Evolutionary conservation across 2,888 invertebrate genomes (phyloP).

Genomic region (Halictus ligatus): DNA sequence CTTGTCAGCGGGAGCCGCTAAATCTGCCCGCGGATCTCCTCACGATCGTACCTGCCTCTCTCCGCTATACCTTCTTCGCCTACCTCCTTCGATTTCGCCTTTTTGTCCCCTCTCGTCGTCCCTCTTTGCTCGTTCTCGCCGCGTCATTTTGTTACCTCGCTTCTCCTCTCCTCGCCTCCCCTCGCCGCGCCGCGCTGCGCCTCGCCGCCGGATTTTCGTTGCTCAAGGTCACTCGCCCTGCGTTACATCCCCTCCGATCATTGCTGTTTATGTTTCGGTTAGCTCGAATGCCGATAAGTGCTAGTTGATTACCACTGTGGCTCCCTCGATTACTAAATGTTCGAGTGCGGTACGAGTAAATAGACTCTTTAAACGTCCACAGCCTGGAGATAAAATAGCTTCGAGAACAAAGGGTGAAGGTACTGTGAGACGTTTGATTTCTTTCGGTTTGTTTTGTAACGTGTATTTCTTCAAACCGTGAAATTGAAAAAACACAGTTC

Average conservation of each 20-base stretch:
- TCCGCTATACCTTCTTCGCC: constrained; percentile 34
- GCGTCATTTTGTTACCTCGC: constrained; percentile 66
- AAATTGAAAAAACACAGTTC: no score
- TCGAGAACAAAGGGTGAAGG: no score
- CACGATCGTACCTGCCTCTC: constrained; percentile 76
- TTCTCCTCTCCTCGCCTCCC: neutral
- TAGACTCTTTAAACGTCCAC: no score
- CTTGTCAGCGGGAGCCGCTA: constrained; percentile 82
- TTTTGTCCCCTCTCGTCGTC: constrained; percentile 48
- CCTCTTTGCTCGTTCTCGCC: constrained; percentile 57
- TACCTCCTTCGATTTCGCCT: constrained; percentile 52
- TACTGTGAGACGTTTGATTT: no score
- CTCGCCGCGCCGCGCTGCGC: no score
- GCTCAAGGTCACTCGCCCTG: constrained; percentile 6
- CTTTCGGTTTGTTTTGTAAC: no score
- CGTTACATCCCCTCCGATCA: neutral
- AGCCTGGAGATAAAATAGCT: no score
- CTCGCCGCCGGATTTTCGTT: neutral
- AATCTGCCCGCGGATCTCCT: constrained; percentile 82
- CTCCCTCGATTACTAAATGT: no score
- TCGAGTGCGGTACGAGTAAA: no score
- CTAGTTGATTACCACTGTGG: no score
- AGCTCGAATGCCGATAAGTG: neutral
- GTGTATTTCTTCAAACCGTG: no score
- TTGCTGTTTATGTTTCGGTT: neutral